A percentile compares a stretch with the other conserved stretches of the same genome.
Evolutionary conservation across 1,140 invertebrate genomes (phyloP).

Genomic region (Drosophila kohkoa): DNA sequence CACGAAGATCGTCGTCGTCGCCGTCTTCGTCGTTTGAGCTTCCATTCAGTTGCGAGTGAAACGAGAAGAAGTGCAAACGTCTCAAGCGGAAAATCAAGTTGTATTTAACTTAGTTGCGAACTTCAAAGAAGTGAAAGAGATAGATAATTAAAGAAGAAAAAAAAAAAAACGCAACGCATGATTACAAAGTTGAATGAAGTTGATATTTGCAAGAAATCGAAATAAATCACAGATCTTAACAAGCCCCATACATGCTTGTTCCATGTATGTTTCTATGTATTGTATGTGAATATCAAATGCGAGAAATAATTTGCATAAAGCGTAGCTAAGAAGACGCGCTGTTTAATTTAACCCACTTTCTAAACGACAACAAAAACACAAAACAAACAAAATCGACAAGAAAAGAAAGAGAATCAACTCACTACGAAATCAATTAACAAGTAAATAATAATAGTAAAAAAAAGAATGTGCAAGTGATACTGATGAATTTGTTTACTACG

Average conservation of each 20-base stretch:
- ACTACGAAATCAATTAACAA: slow-evolving; percentile 75
- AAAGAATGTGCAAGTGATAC: slow-evolving; percentile 71
- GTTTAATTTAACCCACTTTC: slow-evolving; percentile 75
- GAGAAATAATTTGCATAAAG: slow-evolving; percentile 64
- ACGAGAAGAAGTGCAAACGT: slow-evolving; percentile 78
- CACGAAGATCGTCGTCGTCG: slow-evolving; percentile 12
- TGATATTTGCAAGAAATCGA: slow-evolving; percentile 71
- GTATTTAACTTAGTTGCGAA: slow-evolving; percentile 57
- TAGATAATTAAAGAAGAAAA: slow-evolving; percentile 14
- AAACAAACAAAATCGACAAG: slow-evolving; percentile 51
- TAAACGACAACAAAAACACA: slow-evolving; percentile 64
- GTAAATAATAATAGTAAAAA: slow-evolving; percentile 61
- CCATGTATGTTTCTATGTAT: slow-evolving; percentile 12
- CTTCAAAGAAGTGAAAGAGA: slow-evolving; percentile 31
- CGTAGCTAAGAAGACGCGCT: slow-evolving; percentile 67
- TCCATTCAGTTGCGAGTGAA: slow-evolving; percentile 66
- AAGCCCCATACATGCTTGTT: slow-evolving; percentile 35
- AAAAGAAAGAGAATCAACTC: slow-evolving; percentile 46
- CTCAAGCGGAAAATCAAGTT: slow-evolving; percentile 69
- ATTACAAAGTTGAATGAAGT: slow-evolving; percentile 79
- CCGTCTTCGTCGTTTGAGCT: background rate
- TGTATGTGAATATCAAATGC: slow-evolving; percentile 8
- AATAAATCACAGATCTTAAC: slow-evolving; percentile 71
- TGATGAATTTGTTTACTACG: slow-evolving; percentile 49
- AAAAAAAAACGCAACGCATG: slow-evolving; percentile 47